Conservation (phyloP, 2,888 invertebrate genomes). For the Graphium colonna region DNA sequence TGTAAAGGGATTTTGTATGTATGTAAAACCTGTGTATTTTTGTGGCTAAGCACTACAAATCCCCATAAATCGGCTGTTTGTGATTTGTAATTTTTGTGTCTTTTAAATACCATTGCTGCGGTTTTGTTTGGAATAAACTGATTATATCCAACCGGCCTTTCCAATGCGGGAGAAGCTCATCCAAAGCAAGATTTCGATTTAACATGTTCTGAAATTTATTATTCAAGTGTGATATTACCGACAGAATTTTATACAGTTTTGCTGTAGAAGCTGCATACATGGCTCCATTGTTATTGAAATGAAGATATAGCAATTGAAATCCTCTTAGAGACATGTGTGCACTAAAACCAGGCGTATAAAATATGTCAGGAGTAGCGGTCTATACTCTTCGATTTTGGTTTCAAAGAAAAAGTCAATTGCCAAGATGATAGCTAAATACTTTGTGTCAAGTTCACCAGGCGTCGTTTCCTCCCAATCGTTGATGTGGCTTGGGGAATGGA, state of each 20-base stretch:
- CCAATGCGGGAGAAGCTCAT: slow-evolving; percentile 16
- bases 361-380: slow-evolving; percentile 4
- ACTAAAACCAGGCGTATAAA: slow-evolving; percentile 12
- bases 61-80: slow-evolving; percentile 32
- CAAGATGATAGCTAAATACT: slow-evolving; percentile 24
- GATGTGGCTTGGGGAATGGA: slow-evolving; percentile 24
- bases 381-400: slow-evolving; percentile 15
- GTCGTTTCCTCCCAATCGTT: slow-evolving; percentile 24
- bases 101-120: slow-evolving; percentile 29
- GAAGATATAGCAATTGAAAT: neutral
- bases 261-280: slow-evolving; percentile 12
- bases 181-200: slow-evolving; percentile 20
- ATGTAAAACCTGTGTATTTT: neutral
- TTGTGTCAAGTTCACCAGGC: slow-evolving; percentile 27
- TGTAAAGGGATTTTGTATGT: slow-evolving; percentile 4
- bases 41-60: slow-evolving; percentile 25
- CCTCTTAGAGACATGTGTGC: slow-evolving; percentile 4
- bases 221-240: slow-evolving; percentile 24
- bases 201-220: slow-evolving; percentile 10
- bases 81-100: slow-evolving; percentile 34
- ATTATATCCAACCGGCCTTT: slow-evolving; percentile 15
- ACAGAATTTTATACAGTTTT: slow-evolving; percentile 29
- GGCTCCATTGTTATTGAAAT: slow-evolving; percentile 9
- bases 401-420: slow-evolving; percentile 26
- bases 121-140: slow-evolving; percentile 30